These are phyloP conservation scores for Epizoanthus ramosus DNA, from an alignment of 92 coral and sea anemone species.

Conservation along the genomic window DNA sequence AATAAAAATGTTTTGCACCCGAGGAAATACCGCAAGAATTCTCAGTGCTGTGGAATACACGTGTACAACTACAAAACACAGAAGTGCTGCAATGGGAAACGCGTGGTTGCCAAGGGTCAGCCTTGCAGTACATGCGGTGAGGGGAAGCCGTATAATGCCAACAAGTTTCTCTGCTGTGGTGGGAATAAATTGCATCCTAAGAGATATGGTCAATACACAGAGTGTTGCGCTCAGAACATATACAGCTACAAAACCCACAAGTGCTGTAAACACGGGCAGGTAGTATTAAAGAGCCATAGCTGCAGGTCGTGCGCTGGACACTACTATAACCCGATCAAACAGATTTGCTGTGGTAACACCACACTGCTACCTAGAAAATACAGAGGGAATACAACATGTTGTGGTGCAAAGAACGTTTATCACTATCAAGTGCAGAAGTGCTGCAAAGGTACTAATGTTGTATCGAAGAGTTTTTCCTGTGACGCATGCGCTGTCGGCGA, in stretches of 20 bases:
- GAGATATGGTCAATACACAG: too few species aligned
- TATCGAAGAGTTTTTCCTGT: neutral
- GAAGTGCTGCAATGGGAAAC: neutral
- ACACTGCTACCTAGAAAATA: neutral
- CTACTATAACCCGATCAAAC: conserved; percentile 13
- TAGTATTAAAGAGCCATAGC: neutral
- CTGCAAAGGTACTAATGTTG: neutral
- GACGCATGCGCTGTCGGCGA: neutral
- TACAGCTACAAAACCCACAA: neutral
- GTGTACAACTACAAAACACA: conserved; percentile 19
- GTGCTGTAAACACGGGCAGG: neutral
- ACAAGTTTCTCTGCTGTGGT: too few species aligned
- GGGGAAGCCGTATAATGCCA: too few species aligned
- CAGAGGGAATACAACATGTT: conserved; percentile 1
- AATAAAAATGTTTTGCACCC: neutral
- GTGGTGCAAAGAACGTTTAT: neutral
- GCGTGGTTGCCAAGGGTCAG: too few species aligned
- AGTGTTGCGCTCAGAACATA: neutral
- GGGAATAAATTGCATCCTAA: too few species aligned
- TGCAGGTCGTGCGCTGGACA: conserved; percentile 4
- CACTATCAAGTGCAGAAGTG: neutral
- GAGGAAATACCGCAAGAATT: neutral
- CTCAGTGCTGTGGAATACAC: conserved; percentile 8
- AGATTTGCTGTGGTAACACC: neutral
- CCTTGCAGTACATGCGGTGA: too few species aligned